Evolutionary conservation across 2,888 invertebrate species (phyloP).

Genomic region (Deilephila elpenor): DNA sequence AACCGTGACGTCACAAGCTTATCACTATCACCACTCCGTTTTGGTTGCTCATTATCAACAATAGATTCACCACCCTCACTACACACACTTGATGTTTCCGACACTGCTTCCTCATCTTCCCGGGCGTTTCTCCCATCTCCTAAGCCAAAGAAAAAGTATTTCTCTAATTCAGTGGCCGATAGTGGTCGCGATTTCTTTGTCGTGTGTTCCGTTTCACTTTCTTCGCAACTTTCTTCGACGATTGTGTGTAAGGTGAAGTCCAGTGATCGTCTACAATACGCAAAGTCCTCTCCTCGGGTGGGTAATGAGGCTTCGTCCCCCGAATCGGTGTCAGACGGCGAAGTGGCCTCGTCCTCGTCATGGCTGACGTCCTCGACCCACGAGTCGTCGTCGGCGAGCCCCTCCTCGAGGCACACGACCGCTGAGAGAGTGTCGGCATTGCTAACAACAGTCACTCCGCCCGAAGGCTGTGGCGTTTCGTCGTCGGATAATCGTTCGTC

Average conservation of each 20-base stretch:
- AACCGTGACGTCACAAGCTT: constrained; percentile 93
- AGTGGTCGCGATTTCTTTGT: constrained; percentile 87
- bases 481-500: constrained; percentile 77
- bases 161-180: constrained; percentile 93
- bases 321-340: constrained; percentile 88
- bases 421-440: constrained; percentile 89
- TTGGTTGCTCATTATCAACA: constrained; percentile 84
- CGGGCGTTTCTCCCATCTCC: constrained; percentile 88
- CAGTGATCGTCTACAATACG: constrained; percentile 92
- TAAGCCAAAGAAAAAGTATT: constrained; percentile 94
- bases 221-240: constrained; percentile 97
- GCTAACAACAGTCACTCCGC: constrained; percentile 88
- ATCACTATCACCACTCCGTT: constrained; percentile 86
- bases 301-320: constrained; percentile 88
- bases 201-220: constrained; percentile 92
- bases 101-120: constrained; percentile 87
- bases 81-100: constrained; percentile 94
- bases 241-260: constrained; percentile 97
- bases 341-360: constrained; percentile 90
- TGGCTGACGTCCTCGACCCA: constrained; percentile 96
- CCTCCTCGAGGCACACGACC: constrained; percentile 92
- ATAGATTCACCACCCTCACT: constrained; percentile 92
- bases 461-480: constrained; percentile 78
- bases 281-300: constrained; percentile 92
- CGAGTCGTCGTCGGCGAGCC: constrained; percentile 94